A percentile compares a stretch with the other conserved stretches of the same genome.
Evolutionary conservation across 2,113 vertebrate genomes (phyloP).

Genomic region (Alces alces): DNA sequence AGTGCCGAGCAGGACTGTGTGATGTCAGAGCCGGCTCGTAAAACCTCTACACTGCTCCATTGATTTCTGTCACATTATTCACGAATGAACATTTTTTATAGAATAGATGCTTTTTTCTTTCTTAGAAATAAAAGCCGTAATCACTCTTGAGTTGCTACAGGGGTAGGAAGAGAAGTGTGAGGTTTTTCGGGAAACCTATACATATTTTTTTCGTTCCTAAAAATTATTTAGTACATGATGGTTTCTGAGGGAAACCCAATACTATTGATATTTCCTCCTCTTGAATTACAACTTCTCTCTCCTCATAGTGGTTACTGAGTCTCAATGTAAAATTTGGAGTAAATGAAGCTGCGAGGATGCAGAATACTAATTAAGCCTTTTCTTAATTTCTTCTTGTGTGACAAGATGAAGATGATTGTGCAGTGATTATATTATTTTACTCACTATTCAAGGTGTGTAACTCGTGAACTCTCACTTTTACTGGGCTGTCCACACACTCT

Average conservation of each 20-base stretch:
- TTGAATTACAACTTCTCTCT: background rate
- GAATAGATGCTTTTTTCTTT: background rate
- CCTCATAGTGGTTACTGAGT: background rate
- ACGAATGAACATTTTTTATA: background rate
- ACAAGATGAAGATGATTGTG: background rate
- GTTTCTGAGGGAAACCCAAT: background rate
- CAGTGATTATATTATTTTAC: background rate
- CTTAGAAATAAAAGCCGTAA: background rate
- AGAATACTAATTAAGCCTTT: background rate
- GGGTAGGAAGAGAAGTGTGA: background rate
- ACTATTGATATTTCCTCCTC: background rate
- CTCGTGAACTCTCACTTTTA: background rate
- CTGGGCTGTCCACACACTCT: background rate
- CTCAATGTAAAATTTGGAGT: background rate
- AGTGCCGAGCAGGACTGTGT: background rate
- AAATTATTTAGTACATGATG: background rate
- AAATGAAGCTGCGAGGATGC: background rate
- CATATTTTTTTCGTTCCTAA: background rate
- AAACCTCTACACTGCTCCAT: background rate
- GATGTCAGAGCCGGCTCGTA: background rate
- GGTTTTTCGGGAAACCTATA: background rate
- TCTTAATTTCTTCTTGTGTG: background rate
- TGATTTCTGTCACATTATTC: background rate
- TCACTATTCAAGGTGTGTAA: background rate
- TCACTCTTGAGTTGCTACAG: background rate